These are phyloP conservation scores for Ceratosolen solmsi DNA, from an alignment of 1,140 invertebrate genomes.

Conservation along the genomic window DNA sequence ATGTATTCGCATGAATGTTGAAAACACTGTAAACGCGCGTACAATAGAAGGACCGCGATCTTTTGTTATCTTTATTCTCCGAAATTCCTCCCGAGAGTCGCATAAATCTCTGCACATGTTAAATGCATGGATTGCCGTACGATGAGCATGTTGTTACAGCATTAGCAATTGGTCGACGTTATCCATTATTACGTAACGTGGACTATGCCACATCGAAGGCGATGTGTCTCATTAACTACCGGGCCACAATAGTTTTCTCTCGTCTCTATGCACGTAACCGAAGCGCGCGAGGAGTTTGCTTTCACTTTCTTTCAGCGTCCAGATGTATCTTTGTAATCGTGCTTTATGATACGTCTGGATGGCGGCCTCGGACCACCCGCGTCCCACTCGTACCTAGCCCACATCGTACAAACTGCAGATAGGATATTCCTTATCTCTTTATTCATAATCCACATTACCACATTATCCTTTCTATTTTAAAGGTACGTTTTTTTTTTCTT, in stretches of 20 bases:
- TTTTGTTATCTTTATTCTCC: background rate
- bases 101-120: background rate
- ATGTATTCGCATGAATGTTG: background rate
- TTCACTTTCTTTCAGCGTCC: constrained; percentile 11
- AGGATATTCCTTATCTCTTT: background rate
- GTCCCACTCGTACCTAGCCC: background rate
- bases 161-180: background rate
- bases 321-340: constrained; percentile 10
- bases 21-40: background rate
- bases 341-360: background rate
- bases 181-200: background rate
- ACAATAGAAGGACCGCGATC: background rate
- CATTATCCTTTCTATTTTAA: background rate
- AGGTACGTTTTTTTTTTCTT: background rate
- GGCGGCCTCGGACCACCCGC: background rate
- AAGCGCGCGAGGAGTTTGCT: background rate
- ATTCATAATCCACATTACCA: background rate
- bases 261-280: constrained; percentile 14
- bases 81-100: background rate
- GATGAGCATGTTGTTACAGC: background rate
- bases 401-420: background rate
- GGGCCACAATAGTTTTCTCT: constrained; percentile 22
- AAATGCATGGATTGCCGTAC: background rate
- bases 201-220: background rate
- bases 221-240: constrained; percentile 13